Conservation (phyloP, 1,140 invertebrate species). For the Rhagoletis pomonella region DNA sequence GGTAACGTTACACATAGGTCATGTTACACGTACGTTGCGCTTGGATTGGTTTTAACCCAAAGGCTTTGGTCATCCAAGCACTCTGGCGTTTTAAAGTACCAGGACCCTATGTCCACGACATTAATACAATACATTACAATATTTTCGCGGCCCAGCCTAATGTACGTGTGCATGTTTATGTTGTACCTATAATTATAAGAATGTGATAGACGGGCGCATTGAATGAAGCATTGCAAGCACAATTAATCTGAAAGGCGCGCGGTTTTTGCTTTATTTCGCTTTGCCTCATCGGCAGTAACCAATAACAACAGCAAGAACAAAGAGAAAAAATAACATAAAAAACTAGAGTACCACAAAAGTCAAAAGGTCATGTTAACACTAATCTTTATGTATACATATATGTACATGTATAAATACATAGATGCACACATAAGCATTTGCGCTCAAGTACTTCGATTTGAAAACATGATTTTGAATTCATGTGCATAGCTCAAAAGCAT, state of each 20-base stretch:
- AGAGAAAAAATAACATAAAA: neutral
- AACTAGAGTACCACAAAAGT: neutral
- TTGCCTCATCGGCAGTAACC: neutral
- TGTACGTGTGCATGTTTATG: neutral
- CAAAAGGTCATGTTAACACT: slow-evolving; percentile 18
- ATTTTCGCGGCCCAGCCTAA: too few species aligned
- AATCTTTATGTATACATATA: neutral
- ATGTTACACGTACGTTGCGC: too few species aligned
- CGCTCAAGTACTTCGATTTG: neutral
- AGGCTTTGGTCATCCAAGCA: too few species aligned
- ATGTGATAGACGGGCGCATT: neutral
- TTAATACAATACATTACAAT: too few species aligned
- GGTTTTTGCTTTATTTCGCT: neutral
- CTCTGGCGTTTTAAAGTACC: too few species aligned
- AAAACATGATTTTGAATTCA: neutral
- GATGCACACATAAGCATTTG: neutral
- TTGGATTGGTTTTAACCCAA: too few species aligned
- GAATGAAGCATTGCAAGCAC: slow-evolving; percentile 35
- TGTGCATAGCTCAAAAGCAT: too few species aligned
- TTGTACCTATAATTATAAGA: neutral
- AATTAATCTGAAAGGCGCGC: slow-evolving; percentile 34
- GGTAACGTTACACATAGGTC: too few species aligned
- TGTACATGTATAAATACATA: neutral
- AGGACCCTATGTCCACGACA: too few species aligned
- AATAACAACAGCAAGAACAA: slow-evolving; percentile 16